These are phyloP conservation scores for Keiferia lycopersicella DNA, from an alignment of 2,888 invertebrate species.

Conservation along the genomic window DNA sequence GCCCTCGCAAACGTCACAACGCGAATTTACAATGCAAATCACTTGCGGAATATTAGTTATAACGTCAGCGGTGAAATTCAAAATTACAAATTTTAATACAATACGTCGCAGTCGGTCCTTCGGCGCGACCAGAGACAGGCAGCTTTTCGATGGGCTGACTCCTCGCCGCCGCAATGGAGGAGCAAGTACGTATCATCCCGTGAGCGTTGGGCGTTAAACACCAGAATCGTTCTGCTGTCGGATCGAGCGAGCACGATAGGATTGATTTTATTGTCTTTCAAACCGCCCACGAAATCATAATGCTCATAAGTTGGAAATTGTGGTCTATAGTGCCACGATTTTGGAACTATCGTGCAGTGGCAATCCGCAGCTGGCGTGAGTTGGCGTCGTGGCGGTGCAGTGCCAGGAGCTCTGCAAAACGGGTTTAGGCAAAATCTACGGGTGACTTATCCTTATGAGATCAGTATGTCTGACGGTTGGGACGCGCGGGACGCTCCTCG, in stretches of 20 bases:
- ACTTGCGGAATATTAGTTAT: slow-evolving; percentile 77
- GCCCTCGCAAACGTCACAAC: slow-evolving; percentile 70
- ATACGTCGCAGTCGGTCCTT: slow-evolving; percentile 75
- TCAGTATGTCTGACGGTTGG: slow-evolving; percentile 37
- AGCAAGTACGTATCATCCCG: slow-evolving; percentile 70
- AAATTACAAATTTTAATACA: slow-evolving; percentile 80
- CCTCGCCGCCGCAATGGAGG: slow-evolving; percentile 61
- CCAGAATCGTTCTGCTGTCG: slow-evolving; percentile 52
- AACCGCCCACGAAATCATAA: slow-evolving; percentile 63
- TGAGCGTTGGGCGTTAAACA: slow-evolving; percentile 47
- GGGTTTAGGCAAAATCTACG: slow-evolving; percentile 35
- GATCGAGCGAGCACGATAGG: slow-evolving; percentile 61
- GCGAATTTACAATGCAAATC: slow-evolving; percentile 80
- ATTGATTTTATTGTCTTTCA: slow-evolving; percentile 68
- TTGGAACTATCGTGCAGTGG: slow-evolving; percentile 65
- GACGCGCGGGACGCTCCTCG: slow-evolving; percentile 57
- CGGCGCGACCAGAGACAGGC: slow-evolving; percentile 72
- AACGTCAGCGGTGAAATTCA: slow-evolving; percentile 76
- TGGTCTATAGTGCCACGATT: slow-evolving; percentile 67
- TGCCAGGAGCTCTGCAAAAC: slow-evolving; percentile 53
- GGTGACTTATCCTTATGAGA: slow-evolving; percentile 29
- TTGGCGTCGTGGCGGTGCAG: slow-evolving; percentile 55
- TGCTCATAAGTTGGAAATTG: slow-evolving; percentile 66
- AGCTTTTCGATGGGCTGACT: slow-evolving; percentile 59
- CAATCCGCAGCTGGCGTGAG: slow-evolving; percentile 62